Evolutionary conservation across 2,113 vertebrate species (phyloP).

Genomic region (Elaphurus davidianus): DNA sequence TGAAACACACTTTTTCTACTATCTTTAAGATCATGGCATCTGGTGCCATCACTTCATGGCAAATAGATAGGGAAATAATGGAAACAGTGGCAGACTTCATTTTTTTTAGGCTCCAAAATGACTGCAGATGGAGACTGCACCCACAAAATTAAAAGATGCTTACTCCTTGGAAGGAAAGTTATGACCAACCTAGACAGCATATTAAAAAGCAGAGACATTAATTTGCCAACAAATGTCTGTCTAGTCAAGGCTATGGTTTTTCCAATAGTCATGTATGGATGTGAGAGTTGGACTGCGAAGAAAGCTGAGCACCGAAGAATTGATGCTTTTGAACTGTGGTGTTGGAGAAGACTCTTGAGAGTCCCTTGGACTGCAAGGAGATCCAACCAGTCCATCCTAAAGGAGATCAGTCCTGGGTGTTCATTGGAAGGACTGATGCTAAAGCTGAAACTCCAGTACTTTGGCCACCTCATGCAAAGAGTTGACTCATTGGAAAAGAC

Average conservation of each 20-base stretch:
- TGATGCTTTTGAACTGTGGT: background rate
- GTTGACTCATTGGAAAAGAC: background rate
- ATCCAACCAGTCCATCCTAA: background rate
- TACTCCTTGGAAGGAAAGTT: background rate
- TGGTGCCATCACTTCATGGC: background rate
- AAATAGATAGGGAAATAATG: background rate
- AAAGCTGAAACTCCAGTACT: background rate
- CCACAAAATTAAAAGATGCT: background rate
- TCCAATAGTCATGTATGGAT: background rate
- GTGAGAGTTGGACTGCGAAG: background rate
- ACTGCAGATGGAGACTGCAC: background rate
- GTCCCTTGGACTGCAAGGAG: background rate
- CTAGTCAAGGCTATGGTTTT: background rate
- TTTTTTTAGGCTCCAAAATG: background rate
- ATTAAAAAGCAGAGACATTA: background rate
- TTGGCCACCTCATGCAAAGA: fast-evolving
- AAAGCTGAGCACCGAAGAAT: background rate
- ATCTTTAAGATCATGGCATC: background rate
- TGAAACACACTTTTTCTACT: background rate
- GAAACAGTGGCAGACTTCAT: background rate
- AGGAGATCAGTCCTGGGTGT: background rate
- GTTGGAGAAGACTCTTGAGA: background rate
- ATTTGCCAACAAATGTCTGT: background rate
- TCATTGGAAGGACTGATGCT: background rate
- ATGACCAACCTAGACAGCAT: background rate